Evolutionary conservation across 1,140 invertebrate genomes (phyloP).

Genomic region (Proales similis): DNA sequence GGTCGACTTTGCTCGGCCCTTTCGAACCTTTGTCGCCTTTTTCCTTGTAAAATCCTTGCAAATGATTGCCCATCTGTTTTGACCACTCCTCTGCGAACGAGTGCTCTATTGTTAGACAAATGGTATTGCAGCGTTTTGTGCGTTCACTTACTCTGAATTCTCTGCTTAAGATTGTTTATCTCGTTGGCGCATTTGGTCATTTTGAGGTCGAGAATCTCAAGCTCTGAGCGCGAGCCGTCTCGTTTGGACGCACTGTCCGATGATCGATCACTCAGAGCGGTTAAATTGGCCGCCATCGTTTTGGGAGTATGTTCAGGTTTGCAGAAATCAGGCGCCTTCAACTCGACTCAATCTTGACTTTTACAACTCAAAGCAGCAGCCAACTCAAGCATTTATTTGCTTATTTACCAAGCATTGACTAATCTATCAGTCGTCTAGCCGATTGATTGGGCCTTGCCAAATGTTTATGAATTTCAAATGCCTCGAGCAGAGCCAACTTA

Average conservation of each 20-base stretch:
- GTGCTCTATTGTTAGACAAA: background rate
- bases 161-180: constrained; percentile 26
- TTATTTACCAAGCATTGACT: too few relatives aligned
- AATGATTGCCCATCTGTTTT: constrained; percentile 32
- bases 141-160: constrained; percentile 12
- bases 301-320: too few relatives aligned
- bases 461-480: too few relatives aligned
- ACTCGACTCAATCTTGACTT: too few relatives aligned
- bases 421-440: too few relatives aligned
- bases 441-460: too few relatives aligned
- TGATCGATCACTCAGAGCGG: constrained; percentile 17
- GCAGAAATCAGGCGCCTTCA: too few relatives aligned
- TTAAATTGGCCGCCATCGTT: too few relatives aligned
- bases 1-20: constrained; percentile 5
- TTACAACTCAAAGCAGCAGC: too few relatives aligned
- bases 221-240: background rate
- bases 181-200: constrained; percentile 33
- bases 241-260: constrained; percentile 33
- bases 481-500: too few relatives aligned
- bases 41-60: constrained; percentile 24
- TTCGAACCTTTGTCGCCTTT: background rate
- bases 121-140: background rate
- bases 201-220: constrained; percentile 30
- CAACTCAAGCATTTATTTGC: too few relatives aligned
- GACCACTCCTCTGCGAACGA: constrained; percentile 22